phyloP scores from a whole-genome alignment of 2,797 vertebrate genomes.

The Atherinosoma microstoma region DNA sequence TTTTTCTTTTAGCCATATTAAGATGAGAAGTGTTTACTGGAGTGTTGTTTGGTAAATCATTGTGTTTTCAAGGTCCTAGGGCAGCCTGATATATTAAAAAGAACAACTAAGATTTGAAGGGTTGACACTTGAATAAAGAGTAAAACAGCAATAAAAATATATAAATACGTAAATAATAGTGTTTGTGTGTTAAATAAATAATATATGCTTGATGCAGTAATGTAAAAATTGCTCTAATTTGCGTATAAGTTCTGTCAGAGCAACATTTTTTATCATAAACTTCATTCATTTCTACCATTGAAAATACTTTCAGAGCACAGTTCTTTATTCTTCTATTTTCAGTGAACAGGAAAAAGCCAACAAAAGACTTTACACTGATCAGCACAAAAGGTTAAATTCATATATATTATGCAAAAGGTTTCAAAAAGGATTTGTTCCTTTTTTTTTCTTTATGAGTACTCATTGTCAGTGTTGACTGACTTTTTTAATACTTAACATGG shows the following conservation, averaged over 20 bases:
- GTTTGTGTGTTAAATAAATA: neutral
- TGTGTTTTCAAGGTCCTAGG: slow-evolving; percentile 14
- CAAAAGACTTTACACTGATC: slow-evolving; percentile 7
- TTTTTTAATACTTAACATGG: slow-evolving; percentile 43
- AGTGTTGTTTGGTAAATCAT: slow-evolving; percentile 54
- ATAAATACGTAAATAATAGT: neutral
- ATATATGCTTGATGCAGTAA: neutral
- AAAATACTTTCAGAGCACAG: neutral
- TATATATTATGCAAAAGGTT: slow-evolving; percentile 33
- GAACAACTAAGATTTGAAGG: slow-evolving; percentile 5
- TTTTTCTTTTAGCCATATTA: slow-evolving; percentile 53
- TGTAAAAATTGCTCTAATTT: neutral
- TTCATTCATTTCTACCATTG: neutral
- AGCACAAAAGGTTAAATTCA: slow-evolving; percentile 31
- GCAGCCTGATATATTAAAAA: neutral
- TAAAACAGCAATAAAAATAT: neutral
- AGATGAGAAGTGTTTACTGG: slow-evolving; percentile 47
- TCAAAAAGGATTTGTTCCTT: slow-evolving; percentile 26
- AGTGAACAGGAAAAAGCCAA: neutral
- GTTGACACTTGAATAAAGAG: slow-evolving; percentile 22
- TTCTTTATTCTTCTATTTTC: slow-evolving; percentile 6
- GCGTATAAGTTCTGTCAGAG: too few relatives aligned
- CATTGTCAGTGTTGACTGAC: slow-evolving; percentile 26
- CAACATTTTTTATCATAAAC: too few relatives aligned
- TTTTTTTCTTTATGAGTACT: slow-evolving; percentile 13